phyloP scores from a whole-genome alignment of 2,888 invertebrate species.

The Gnatocerus cornutus region DNA sequence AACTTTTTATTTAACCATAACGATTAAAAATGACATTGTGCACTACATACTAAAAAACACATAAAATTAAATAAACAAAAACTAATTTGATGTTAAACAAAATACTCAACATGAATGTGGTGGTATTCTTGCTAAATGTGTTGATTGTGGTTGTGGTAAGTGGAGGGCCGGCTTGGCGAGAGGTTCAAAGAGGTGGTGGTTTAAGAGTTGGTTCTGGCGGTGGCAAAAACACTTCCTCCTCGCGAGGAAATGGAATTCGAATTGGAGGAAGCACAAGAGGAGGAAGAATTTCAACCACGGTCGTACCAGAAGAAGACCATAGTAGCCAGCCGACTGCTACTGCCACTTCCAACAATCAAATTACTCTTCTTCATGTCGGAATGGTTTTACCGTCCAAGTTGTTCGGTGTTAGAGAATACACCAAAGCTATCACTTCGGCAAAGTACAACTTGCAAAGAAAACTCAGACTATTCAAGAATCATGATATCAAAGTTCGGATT shows the following conservation, averaged over 20 bases:
- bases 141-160: conserved; percentile 68
- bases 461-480: conserved; percentile 80
- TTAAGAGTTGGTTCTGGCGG: conserved; percentile 65
- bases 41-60: conserved; percentile 18
- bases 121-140: conserved; percentile 65
- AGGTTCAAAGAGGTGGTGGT: conserved; percentile 68
- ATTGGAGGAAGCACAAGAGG: conserved; percentile 66
- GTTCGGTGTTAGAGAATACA: conserved; percentile 83
- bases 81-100: conserved; percentile 43
- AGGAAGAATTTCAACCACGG: conserved; percentile 58
- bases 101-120: conserved; percentile 62
- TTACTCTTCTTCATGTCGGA: conserved; percentile 75
- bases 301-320: conserved; percentile 65
- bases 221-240: conserved; percentile 62
- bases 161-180: conserved; percentile 70
- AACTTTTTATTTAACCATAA: neutral
- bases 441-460: conserved; percentile 79
- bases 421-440: conserved; percentile 80
- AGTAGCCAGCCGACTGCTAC: conserved; percentile 61
- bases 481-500: conserved; percentile 80
- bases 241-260: conserved; percentile 67
- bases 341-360: conserved; percentile 55
- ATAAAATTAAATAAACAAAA: conserved; percentile 15
- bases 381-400: conserved; percentile 85
- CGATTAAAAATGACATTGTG: conserved; percentile 11